Evolutionary conservation across 2,113 vertebrate genomes (phyloP).

Genomic region (Callipepla californica): DNA sequence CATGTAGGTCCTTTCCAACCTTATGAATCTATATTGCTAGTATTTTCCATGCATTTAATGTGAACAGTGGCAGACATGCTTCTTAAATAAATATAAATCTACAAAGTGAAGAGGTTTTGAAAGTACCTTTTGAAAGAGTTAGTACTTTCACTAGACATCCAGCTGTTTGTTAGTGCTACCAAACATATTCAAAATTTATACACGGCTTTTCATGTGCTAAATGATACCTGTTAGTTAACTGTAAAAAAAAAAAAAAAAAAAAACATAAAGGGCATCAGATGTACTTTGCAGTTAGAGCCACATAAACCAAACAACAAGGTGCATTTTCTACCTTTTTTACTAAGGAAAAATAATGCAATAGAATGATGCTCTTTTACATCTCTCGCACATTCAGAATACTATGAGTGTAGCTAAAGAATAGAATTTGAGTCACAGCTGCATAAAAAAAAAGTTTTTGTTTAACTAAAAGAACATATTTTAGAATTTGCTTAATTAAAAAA

Average conservation of each 20-base stretch:
- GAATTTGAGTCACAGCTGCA: background rate
- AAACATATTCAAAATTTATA: background rate
- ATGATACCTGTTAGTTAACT: background rate
- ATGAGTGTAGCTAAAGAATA: background rate
- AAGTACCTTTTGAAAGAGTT: conserved; percentile 29
- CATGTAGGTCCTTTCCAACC: too few species aligned
- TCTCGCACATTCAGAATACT: background rate
- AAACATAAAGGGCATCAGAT: background rate
- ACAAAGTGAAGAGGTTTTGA: conserved; percentile 14
- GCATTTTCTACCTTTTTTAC: background rate
- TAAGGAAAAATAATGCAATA: background rate
- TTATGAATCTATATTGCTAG: too few species aligned
- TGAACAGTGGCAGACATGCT: conserved; percentile 15
- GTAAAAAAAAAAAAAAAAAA: background rate
- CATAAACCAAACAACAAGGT: background rate
- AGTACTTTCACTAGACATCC: conserved; percentile 9
- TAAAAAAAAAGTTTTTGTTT: background rate
- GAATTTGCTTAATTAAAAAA: background rate
- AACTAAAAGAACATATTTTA: background rate
- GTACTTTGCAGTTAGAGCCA: background rate
- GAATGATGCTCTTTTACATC: background rate
- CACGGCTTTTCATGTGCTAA: background rate
- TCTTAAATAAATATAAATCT: conserved; percentile 44
- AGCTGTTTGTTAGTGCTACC: background rate
- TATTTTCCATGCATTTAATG: conserved; percentile 49